Evolutionary conservation across 1,140 invertebrate species (phyloP).

Genomic region (Harpegnathos saltator): DNA sequence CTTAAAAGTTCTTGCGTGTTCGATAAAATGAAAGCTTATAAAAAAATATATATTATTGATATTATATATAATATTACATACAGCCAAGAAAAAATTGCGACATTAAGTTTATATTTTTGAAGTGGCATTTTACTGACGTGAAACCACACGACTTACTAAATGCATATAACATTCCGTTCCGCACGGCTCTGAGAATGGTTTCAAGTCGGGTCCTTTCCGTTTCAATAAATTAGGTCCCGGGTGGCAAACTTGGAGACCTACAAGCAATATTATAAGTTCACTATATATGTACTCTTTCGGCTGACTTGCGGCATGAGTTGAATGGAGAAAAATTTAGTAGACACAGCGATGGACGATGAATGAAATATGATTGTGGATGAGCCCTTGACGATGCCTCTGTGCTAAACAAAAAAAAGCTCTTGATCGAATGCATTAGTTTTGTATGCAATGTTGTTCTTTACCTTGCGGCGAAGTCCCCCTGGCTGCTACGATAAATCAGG

Average conservation of each 20-base stretch:
- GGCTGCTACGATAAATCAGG: slow-evolving; percentile 78
- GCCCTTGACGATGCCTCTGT: slow-evolving; percentile 76
- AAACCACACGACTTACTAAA: slow-evolving; percentile 85
- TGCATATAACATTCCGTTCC: slow-evolving; percentile 95
- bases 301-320: slow-evolving; percentile 22
- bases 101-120: not conserved
- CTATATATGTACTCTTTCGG: slow-evolving; percentile 8
- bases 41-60: too few species aligned
- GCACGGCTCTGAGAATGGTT: slow-evolving; percentile 94
- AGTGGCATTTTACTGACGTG: not conserved
- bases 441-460: slow-evolving; percentile 78
- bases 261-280: slow-evolving; percentile 61
- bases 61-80: too few species aligned
- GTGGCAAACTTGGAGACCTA: slow-evolving; percentile 94
- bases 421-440: slow-evolving; percentile 68
- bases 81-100: not conserved
- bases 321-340: slow-evolving; percentile 64
- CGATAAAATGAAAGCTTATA: too few species aligned
- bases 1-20: too few species aligned
- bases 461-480: slow-evolving; percentile 81
- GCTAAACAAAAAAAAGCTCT: slow-evolving; percentile 77
- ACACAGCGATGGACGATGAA: slow-evolving; percentile 73
- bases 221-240: slow-evolving; percentile 95
- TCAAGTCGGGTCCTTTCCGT: slow-evolving; percentile 95
- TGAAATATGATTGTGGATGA: slow-evolving; percentile 76